phyloP scores from a whole-genome alignment of 2,113 vertebrate genomes.

The Riparia riparia region DNA sequence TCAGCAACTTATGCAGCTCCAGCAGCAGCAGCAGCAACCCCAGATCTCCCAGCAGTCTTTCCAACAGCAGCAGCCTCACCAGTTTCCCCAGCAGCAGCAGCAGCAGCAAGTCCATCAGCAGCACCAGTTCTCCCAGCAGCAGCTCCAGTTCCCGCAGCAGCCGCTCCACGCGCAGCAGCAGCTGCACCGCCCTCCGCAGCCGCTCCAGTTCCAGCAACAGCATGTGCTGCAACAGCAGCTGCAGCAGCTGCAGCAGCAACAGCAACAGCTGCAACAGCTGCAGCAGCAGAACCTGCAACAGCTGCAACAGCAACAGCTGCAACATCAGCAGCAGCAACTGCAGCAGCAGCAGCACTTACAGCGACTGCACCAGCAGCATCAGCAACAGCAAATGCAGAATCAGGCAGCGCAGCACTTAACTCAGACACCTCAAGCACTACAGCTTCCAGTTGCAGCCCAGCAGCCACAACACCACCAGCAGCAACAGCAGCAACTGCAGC shows the following conservation, averaged over 20 bases:
- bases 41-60: constrained; percentile 77
- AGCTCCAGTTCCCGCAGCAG: constrained; percentile 80
- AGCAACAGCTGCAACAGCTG: constrained; percentile 78
- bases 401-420: constrained; percentile 66
- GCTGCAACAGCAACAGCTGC: constrained; percentile 75
- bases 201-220: constrained; percentile 82
- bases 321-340: constrained; percentile 78
- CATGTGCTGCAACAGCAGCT: constrained; percentile 82
- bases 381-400: constrained; percentile 78
- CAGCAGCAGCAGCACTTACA: constrained; percentile 84
- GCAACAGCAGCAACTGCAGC: constrained; percentile 74
- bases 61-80: constrained; percentile 76
- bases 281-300: constrained; percentile 81
- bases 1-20: constrained; percentile 79
- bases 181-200: constrained; percentile 83
- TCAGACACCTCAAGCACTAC: constrained; percentile 72
- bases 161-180: constrained; percentile 80
- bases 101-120: constrained; percentile 69
- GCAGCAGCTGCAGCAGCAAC: constrained; percentile 80
- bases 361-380: constrained; percentile 71
- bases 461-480: constrained; percentile 74
- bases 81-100: constrained; percentile 69
- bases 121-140: constrained; percentile 76
- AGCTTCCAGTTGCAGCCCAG: constrained; percentile 79
- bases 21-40: constrained; percentile 75